Percentiles rank a stretch among this genome's conserved stretches.
Evolutionary conservation across 1,140 invertebrate species (phyloP).

Genomic region (Nephila pilipes): DNA sequence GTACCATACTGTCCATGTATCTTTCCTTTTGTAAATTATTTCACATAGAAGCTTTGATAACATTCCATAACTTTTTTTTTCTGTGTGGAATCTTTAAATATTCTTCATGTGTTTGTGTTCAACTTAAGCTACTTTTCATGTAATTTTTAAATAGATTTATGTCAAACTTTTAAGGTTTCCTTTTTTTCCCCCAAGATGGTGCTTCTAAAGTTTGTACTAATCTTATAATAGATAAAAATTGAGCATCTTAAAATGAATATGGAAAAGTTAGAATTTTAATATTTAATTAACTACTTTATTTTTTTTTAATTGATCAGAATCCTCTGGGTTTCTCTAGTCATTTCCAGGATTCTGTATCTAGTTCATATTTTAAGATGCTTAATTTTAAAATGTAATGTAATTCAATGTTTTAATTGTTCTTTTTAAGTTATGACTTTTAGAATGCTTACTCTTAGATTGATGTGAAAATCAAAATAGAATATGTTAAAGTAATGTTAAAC

Average conservation of each 20-base stretch:
- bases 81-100: constrained; percentile 21
- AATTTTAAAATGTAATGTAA: background rate
- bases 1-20: constrained; percentile 32
- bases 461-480: background rate
- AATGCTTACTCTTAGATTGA: background rate
- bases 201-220: constrained; percentile 31
- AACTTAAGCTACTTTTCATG: constrained; percentile 30
- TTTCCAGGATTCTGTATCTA: constrained; percentile 1
- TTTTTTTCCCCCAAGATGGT: background rate
- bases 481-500: background rate
- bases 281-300: background rate
- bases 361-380: constrained; percentile 8
- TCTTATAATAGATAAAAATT: background rate
- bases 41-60: constrained; percentile 45
- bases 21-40: constrained; percentile 30
- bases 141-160: constrained; percentile 33
- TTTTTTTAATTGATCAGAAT: background rate
- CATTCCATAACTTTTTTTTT: constrained; percentile 52
- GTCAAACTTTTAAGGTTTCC: background rate
- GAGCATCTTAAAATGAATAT: background rate
- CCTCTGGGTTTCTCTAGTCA: constrained; percentile 32
- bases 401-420: background rate
- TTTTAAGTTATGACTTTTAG: background rate
- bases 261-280: background rate
- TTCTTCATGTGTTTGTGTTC: constrained; percentile 39